Evolutionary conservation across 2,113 vertebrate genomes (phyloP), one percentile per base, ranked within the genome.

Genomic region (Lophius piscatorius): DNA sequence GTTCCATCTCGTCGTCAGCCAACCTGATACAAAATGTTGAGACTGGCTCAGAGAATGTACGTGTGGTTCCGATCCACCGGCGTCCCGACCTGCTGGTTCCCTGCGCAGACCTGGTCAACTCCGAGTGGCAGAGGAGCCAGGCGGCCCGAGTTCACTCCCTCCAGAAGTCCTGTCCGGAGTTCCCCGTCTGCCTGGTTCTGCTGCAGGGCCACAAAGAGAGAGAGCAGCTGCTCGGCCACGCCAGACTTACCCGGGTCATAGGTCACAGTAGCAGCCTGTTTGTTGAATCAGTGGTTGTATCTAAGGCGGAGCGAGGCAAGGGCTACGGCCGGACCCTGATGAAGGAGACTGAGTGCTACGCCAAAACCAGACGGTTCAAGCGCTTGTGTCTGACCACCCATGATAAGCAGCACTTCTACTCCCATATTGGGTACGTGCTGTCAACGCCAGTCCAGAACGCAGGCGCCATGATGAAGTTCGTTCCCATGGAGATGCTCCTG

Each of bases 271-370:
- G 26, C 3, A 92, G 93, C 82, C 93, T 98, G 20, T 94, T 98
- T 0, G 88, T 98, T 18, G 96, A 99, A 88, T 95, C 97, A 0
- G 95, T 98, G 35, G 95, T 99, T 20, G 93, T 99, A 58, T 88
- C 92, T 17, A 80, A 63, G 57, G 87, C 81, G 0, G 84, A 95
- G 55, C 89, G 96, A 42, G 97, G 97, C 21, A 90, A 79, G 62
- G 97, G 96, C 68, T 94, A 94, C 0, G 96, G 96, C 1, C 90
- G 96, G 21, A 81, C 39, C 23, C 85, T 99, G 73, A 98, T 98
- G 96, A 93, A 95, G 61, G 92, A 91, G 63, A 84, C 93, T 0
- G 96, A 98, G 82, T 69, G 1, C 9, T 98, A 95, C 31, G 92
- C 95, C 5, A 88, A 23, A 16, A 68, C 58, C 17, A 81, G 79